A percentile compares a stretch with the other conserved stretches of the same genome.
These are phyloP conservation scores for Pammene aurita DNA, from an alignment of 2,888 invertebrate genomes.

Conservation along the genomic window DNA sequence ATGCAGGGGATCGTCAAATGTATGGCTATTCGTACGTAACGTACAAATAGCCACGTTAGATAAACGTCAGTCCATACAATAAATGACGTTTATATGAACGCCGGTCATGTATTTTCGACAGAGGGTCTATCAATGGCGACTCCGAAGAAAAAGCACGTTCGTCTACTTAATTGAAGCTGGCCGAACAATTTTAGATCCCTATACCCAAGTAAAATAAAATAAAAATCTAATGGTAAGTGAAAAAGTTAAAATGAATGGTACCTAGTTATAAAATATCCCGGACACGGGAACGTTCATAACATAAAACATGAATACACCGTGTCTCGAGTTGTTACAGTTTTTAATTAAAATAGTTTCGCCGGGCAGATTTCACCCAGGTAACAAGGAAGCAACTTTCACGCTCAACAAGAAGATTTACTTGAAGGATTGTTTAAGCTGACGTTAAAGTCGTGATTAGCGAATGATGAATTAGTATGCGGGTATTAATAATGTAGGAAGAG, in stretches of 20 bases:
- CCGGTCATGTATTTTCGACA: no score
- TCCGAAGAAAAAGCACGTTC: no score
- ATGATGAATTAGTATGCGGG: conserved; percentile 2
- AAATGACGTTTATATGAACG: no score
- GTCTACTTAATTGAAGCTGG: no score
- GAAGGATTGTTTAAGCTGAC: conserved; percentile 22
- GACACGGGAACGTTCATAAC: conserved; percentile 12
- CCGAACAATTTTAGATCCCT: no score
- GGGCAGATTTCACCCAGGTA: conserved; percentile 32
- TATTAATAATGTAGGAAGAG: conserved; percentile 1
- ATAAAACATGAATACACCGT: conserved; percentile 31
- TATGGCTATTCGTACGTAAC: no score
- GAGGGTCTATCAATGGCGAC: no score
- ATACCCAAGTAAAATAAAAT: background rate
- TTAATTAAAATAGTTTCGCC: conserved; percentile 41
- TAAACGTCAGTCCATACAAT: no score
- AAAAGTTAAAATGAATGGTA: background rate
- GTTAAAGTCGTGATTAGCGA: conserved; percentile 26
- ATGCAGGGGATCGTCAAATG: no score
- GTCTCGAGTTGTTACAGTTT: conserved; percentile 34
- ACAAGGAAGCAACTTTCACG: conserved; percentile 28
- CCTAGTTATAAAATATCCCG: background rate
- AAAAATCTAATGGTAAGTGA: background rate
- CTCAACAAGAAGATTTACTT: conserved; percentile 38
- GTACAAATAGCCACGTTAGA: no score